Conservation (phyloP, 2,797 vertebrate species). For the Phalloptychus januarius region DNA sequence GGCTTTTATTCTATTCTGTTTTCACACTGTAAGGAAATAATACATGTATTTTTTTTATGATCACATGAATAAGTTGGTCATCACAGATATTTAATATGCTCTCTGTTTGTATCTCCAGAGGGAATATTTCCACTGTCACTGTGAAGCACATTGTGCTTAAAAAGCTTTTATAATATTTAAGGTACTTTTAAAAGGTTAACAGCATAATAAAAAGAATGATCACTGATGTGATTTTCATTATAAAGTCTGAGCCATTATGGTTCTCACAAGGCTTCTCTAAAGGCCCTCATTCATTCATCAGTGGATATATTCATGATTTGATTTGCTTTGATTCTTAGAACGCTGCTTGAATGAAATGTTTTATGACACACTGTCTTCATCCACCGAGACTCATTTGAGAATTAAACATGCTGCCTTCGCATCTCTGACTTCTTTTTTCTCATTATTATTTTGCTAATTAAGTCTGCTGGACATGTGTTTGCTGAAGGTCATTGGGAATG, state of each 20-base stretch:
- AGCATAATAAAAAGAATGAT: slow-evolving; percentile 7
- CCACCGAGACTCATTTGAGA: slow-evolving; percentile 11
- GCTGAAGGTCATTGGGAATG: slow-evolving; percentile 47
- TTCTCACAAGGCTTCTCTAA: slow-evolving; percentile 3
- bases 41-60: neutral
- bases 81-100: neutral
- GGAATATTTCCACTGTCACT: neutral
- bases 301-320: neutral
- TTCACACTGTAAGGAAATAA: neutral
- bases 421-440: neutral
- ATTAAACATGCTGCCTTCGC: neutral
- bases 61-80: neutral
- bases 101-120: neutral
- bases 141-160: neutral
- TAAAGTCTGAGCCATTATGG: neutral
- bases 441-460: slow-evolving; percentile 14
- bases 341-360: slow-evolving; percentile 7
- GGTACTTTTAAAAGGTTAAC: slow-evolving; percentile 17
- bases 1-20: neutral
- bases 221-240: slow-evolving; percentile 11
- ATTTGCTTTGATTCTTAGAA: slow-evolving; percentile 18
- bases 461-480: slow-evolving; percentile 23
- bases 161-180: slow-evolving; percentile 21
- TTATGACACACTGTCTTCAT: neutral
- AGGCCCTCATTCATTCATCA: neutral